Evolutionary conservation across 1,140 invertebrate genomes (phyloP).

Genomic region (Drosophila ogumai): DNA sequence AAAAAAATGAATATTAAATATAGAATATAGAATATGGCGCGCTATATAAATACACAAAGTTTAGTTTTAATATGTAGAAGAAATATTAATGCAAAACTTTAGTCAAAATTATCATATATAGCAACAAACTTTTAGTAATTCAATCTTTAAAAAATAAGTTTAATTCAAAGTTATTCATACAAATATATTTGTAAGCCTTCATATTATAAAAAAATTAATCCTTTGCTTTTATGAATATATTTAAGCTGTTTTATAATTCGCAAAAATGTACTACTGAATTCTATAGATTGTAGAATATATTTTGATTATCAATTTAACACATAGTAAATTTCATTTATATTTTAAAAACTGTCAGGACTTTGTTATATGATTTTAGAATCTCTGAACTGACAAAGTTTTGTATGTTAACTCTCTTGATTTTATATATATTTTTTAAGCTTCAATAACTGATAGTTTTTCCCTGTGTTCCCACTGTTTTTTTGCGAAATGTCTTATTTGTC

Average conservation of each 20-base stretch:
- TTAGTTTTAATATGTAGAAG: background rate
- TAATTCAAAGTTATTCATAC: too few relatives aligned
- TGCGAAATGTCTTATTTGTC: conserved; percentile 31
- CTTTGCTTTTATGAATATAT: background rate
- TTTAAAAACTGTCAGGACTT: background rate
- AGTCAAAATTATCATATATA: background rate
- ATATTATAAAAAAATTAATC: background rate
- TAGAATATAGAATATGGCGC: too few relatives aligned
- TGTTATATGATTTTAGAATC: background rate
- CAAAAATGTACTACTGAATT: background rate
- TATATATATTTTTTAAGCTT: background rate
- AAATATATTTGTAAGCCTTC: background rate
- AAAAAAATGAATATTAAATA: too few relatives aligned
- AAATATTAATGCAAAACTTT: background rate
- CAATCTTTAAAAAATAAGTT: background rate
- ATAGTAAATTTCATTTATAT: background rate
- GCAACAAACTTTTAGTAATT: background rate
- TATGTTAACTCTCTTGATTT: background rate
- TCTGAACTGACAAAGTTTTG: background rate
- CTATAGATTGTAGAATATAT: background rate
- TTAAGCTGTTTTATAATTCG: background rate
- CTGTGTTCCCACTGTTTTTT: conserved; percentile 15
- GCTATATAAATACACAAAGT: too few relatives aligned
- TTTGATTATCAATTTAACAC: background rate
- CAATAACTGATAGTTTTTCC: conserved; percentile 10